Evolutionary conservation across 2,797 vertebrate genomes (phyloP), one percentile per base, ranked within the genome.

Genomic region (Cyprinodon diabolis): DNA sequence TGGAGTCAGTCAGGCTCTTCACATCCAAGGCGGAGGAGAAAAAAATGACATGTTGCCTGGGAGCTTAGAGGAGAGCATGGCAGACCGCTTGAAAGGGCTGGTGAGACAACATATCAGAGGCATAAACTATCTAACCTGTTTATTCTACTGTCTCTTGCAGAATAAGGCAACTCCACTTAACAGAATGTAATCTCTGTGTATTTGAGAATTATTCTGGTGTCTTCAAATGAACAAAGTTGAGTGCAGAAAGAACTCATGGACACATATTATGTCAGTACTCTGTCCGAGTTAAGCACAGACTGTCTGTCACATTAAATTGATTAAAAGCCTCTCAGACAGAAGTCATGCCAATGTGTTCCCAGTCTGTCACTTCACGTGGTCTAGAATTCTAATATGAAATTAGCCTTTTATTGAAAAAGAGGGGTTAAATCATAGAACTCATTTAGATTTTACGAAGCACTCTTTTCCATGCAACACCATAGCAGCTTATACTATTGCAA

Each of bases 1-100:
- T 30, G 92, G 92, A 54, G 72, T 92, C 84, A 86, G 86, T 65
- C 92, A 82, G 19, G 86, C 92, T 77, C 84, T 94, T 76, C 92
- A 85, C 62, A 72, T 91, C 78, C 91, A 92, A 57, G 83, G 84
- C 0, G n/a, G 68, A 49, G 76, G 82, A 78, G 91, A 93, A 57
- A 75, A 84, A 65, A 86, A 56, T 3, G 84, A 91, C 48, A 66
- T 84, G 58, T 68, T 84, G 80, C 79, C 85, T 10, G 71, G 75
- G 54, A 83, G 76, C 77, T 81, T 83, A 6, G 87, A 92, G 74
- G 91, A 94, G 76, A 88, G 75, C 79, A 71, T 81, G 82, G 84
- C 72, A 2, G 86, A 94, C 55, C 86, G 23, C 73, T 84, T 91
- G 74, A 84, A 89, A 69, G 84, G 55, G 10, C 78, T 91, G 95